These are phyloP conservation scores for Aphidius colemani DNA, from an alignment of 2,888 invertebrate species.

Conservation along the genomic window DNA sequence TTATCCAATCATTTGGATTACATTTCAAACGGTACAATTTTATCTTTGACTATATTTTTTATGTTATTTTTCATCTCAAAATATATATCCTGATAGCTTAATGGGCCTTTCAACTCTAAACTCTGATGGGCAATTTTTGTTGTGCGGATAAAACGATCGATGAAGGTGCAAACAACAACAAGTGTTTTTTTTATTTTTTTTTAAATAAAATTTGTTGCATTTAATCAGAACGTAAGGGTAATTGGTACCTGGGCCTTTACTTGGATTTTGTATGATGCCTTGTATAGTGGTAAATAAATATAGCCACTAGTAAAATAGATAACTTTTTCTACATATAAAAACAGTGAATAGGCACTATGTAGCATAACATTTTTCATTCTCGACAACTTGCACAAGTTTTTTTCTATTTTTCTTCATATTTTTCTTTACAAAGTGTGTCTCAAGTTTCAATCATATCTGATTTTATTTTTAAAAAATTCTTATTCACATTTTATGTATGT, in stretches of 20 bases:
- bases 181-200: neutral
- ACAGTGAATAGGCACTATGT: neutral
- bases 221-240: conserved; percentile 25
- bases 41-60: neutral
- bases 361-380: neutral
- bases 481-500: neutral
- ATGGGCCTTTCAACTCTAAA: neutral
- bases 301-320: conserved; percentile 3
- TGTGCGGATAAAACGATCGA: too few species aligned
- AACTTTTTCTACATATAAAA: conserved; percentile 6
- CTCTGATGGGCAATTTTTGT: too few species aligned
- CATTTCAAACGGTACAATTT: conserved; percentile 8
- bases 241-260: conserved; percentile 20
- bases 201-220: neutral
- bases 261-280: neutral
- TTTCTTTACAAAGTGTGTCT: conserved; percentile 6
- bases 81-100: conserved; percentile 4
- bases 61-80: neutral
- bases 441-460: neutral
- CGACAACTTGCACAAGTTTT: conserved; percentile 19
- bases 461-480: neutral
- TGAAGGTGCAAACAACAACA: conserved; percentile 5
- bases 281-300: conserved; percentile 5
- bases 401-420: conserved; percentile 1
- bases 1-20: conserved; percentile 13